phyloP scores from a whole-genome alignment of 2,888 invertebrate genomes.

The Spodoptera littoralis region DNA sequence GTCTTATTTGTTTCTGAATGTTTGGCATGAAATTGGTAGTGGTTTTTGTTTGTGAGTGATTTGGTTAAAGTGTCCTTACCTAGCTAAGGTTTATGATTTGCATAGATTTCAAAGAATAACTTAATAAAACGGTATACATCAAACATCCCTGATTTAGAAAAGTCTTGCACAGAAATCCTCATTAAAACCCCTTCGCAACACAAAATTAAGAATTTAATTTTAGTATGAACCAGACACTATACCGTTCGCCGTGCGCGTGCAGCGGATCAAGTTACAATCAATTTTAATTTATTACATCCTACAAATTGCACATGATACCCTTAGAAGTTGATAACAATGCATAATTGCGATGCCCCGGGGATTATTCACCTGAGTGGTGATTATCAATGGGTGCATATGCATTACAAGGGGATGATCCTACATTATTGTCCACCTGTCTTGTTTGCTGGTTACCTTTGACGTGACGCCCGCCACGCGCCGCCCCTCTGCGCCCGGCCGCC shows the following conservation, averaged over 20 bases:
- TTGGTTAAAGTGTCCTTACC: too few species aligned
- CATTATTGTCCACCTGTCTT: slow-evolving; percentile 32
- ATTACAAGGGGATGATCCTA: slow-evolving; percentile 59
- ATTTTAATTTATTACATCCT: slow-evolving; percentile 32
- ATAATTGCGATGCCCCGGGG: slow-evolving; percentile 77
- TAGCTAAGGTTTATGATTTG: too few species aligned
- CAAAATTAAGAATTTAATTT: background rate
- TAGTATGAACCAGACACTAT: slow-evolving; percentile 14
- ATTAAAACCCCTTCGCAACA: too few species aligned
- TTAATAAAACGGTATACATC: too few species aligned
- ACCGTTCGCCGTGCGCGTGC: slow-evolving; percentile 7
- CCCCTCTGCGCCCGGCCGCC: slow-evolving; percentile 13
- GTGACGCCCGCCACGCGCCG: slow-evolving; percentile 72
- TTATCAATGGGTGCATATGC: slow-evolving; percentile 66
- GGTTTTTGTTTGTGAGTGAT: too few species aligned
- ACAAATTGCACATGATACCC: slow-evolving; percentile 49
- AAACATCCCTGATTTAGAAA: too few species aligned
- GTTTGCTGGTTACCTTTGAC: slow-evolving; percentile 77
- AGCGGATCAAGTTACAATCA: slow-evolving; percentile 31
- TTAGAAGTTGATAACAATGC: slow-evolving; percentile 70
- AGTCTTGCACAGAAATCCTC: too few species aligned
- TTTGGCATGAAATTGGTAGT: too few species aligned
- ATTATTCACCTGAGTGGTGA: slow-evolving; percentile 84
- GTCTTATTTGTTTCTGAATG: too few species aligned
- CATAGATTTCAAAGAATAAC: too few species aligned